Base-by-base conservation (phyloP, 2,113 vertebrate genomes). In the Machaerirhynchus nigripectus region DNA sequence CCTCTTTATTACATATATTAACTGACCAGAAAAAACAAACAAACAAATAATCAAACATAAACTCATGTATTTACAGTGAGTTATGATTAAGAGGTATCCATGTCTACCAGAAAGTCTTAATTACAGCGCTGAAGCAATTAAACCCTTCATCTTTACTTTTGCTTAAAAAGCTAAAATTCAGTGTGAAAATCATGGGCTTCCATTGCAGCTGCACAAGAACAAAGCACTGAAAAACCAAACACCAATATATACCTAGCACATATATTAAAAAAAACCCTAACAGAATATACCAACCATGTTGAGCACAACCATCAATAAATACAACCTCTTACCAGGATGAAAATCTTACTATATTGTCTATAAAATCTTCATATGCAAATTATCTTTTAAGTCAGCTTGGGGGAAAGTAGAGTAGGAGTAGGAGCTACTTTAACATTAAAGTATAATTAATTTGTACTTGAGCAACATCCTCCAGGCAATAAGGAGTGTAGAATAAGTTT, bases 361-460 rank as follows among this genome's bases (percentile, higher is more conserved):
- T 55, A 65, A 92, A 87, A 74, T 69, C 24, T 70, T 46, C 47
- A 44, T 52, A 85, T 35, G 18, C 28, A 84, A 75, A 69, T 42
- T 55, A 63, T 24, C 24, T 89, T 71, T 89, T 68, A 83, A 87
- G 15, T 80, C 53, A 84, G 20, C 64, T 57, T 73, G 26, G 20
- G 40, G 26, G 31, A 76, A 86, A 63, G 30, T n/a, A 71, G 64
- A 71, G n/a, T 47, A 87, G 17, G 7, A 86, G 26, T 26, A 53
- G 22, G 13, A 95, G 70, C 44, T 88, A 23, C 68, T 89, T 86
- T 74, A 91, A 84, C 52, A 76, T 50, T 84, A 40, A 80, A 87
- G 11, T 68, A 37, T 78, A 87, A 87, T 74, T 84, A 88, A 84
- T 74, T 47, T 88, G 68, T 83, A 88, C 53, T 81, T 94, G 31